Evolutionary conservation across 2,797 vertebrate genomes (phyloP).

Genomic region (Cheirogaleus major): DNA sequence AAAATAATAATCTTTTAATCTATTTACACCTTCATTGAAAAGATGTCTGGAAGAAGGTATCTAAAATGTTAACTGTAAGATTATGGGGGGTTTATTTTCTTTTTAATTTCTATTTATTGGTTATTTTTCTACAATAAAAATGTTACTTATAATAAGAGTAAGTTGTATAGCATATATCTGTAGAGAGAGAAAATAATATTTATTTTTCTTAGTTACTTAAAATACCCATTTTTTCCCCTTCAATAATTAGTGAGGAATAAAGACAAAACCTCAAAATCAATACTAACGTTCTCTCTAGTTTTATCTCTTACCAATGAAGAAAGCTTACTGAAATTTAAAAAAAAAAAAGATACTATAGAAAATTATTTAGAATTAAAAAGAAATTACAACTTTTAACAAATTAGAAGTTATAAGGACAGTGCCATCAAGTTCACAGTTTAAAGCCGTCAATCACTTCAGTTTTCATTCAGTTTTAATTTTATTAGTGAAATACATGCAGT

Average conservation of each 20-base stretch:
- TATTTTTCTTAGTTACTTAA: not conserved
- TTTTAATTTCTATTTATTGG: not conserved
- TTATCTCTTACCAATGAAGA: not conserved
- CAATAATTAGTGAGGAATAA: constrained; percentile 27
- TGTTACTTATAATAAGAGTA: not conserved
- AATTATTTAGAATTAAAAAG: constrained; percentile 1
- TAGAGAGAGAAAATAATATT: not conserved
- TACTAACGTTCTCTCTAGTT: not conserved
- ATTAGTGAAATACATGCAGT: not conserved
- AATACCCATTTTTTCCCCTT: not conserved
- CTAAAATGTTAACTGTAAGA: not conserved
- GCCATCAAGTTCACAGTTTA: not conserved
- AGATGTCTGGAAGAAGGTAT: not conserved
- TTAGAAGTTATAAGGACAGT: not conserved
- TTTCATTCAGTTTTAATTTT: constrained; percentile 26
- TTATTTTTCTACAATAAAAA: constrained; percentile 42
- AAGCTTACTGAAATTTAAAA: not conserved
- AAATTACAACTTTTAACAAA: not conserved
- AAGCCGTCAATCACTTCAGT: not conserved
- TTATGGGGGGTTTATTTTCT: not conserved
- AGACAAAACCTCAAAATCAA: not conserved
- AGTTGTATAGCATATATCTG: not conserved
- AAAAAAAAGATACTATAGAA: not conserved
- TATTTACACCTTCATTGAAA: not conserved
- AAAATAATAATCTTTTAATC: constrained; percentile 30